Evolutionary conservation across 2,888 invertebrate genomes (phyloP).

Genomic region (Caenorhabditis zanzibari): DNA sequence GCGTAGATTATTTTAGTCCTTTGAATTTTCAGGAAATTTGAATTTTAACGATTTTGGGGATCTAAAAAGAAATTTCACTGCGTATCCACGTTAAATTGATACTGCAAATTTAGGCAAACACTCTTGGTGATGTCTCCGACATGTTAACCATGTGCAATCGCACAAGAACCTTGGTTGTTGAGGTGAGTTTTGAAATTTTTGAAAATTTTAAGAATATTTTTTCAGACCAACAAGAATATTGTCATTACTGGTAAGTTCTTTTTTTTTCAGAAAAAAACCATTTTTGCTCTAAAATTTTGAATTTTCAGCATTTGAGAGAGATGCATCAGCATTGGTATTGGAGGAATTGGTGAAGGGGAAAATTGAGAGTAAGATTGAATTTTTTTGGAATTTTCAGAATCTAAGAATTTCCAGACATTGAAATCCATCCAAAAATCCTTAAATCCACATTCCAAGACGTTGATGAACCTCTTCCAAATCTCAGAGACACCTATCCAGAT

Average conservation of each 20-base stretch:
- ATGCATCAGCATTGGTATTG: background rate
- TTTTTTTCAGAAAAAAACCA: background rate
- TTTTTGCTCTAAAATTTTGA: slow-evolving; percentile 1
- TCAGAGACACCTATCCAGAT: slow-evolving; percentile 7
- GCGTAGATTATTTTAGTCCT: no score
- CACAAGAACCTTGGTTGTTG: background rate
- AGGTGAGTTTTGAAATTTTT: slow-evolving; percentile 1
- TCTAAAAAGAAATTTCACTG: no score
- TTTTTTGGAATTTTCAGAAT: background rate
- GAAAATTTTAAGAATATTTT: background rate
- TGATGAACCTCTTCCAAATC: background rate
- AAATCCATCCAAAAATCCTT: slow-evolving; percentile 1
- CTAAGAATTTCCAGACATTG: background rate
- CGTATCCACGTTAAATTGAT: no score
- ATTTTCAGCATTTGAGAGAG: background rate
- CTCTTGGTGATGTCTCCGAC: slow-evolving; percentile 7
- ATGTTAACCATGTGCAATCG: slow-evolving; percentile 22
- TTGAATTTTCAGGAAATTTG: no score
- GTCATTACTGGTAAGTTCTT: no score
- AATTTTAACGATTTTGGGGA: no score
- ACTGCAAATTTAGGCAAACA: slow-evolving; percentile 2
- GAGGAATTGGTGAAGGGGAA: slow-evolving; percentile 12
- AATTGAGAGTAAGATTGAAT: background rate
- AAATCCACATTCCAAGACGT: slow-evolving; percentile 7
- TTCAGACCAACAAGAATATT: no score